Evolutionary conservation across 2,113 vertebrate species (phyloP).

Genomic region (Rhabdomys dilectus): DNA sequence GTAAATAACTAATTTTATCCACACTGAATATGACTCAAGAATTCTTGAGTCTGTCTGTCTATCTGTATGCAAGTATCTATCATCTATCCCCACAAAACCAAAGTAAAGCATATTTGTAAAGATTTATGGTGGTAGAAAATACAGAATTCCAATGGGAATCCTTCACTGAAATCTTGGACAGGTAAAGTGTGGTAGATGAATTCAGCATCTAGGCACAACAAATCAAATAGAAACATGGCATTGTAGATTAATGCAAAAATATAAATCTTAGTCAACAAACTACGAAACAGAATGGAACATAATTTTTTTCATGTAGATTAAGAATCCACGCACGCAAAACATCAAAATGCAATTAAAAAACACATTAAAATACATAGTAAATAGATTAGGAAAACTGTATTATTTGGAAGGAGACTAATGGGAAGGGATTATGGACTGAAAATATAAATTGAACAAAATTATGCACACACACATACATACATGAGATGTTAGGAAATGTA

Average conservation of each 20-base stretch:
- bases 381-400: not conserved
- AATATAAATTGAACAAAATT: not conserved
- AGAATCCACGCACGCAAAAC: not conserved
- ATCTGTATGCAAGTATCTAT: not conserved
- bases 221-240: constrained; percentile 19
- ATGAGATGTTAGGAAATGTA: constrained; percentile 10
- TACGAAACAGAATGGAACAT: not conserved
- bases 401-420: not conserved
- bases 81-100: not conserved
- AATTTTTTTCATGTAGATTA: not conserved
- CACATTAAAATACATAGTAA: constrained; percentile 22
- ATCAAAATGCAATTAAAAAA: constrained; percentile 48
- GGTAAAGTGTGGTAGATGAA: constrained; percentile 23
- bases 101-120: not conserved
- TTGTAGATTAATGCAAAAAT: not conserved
- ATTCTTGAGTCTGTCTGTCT: not conserved
- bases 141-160: not conserved
- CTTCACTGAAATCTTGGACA: not conserved
- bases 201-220: not conserved
- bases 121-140: constrained; percentile 10
- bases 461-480: not conserved
- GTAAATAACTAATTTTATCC: not conserved
- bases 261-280: constrained; percentile 25
- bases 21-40: not conserved
- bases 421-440: not conserved